Percentiles rank a stretch among this genome's conserved stretches.
These are phyloP conservation scores for Siniperca obscura DNA, from an alignment of 2,797 vertebrate species.

Conservation along the genomic window DNA sequence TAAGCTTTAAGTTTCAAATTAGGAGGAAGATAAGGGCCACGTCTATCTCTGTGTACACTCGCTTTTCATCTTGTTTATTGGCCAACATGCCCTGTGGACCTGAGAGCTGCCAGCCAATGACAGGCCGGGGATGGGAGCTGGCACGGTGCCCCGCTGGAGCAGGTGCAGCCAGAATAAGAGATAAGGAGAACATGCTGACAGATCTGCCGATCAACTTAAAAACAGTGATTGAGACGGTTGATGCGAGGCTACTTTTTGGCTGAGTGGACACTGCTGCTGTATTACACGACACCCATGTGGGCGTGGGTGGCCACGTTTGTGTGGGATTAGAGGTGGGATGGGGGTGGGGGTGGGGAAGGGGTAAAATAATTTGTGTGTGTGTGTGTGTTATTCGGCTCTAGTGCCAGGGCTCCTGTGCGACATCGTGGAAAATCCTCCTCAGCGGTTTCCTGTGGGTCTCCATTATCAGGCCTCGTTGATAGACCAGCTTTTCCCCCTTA, in stretches of 20 bases:
- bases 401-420: constrained; percentile 78
- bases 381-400: constrained; percentile 39
- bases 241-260: constrained; percentile 35
- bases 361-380: constrained; percentile 35
- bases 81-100: constrained; percentile 56
- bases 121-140: constrained; percentile 58
- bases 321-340: constrained; percentile 56
- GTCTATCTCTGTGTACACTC: constrained; percentile 54
- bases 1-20: constrained; percentile 21
- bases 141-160: constrained; percentile 69
- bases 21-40: constrained; percentile 36
- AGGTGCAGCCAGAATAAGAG: constrained; percentile 75
- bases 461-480: constrained; percentile 83
- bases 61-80: constrained; percentile 71
- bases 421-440: constrained; percentile 84
- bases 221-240: constrained; percentile 62
- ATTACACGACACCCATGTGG: constrained; percentile 41
- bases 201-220: constrained; percentile 65
- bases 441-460: constrained; percentile 83
- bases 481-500: constrained; percentile 79
- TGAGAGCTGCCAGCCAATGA: constrained; percentile 58
- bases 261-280: constrained; percentile 33
- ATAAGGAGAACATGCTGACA: constrained; percentile 70
- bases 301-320: constrained; percentile 67
- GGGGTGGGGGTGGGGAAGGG: constrained; percentile 20